phyloP scores from a whole-genome alignment of 35 echinoderm and acorn worm species.

The Holothuria glaberrima region DNA sequence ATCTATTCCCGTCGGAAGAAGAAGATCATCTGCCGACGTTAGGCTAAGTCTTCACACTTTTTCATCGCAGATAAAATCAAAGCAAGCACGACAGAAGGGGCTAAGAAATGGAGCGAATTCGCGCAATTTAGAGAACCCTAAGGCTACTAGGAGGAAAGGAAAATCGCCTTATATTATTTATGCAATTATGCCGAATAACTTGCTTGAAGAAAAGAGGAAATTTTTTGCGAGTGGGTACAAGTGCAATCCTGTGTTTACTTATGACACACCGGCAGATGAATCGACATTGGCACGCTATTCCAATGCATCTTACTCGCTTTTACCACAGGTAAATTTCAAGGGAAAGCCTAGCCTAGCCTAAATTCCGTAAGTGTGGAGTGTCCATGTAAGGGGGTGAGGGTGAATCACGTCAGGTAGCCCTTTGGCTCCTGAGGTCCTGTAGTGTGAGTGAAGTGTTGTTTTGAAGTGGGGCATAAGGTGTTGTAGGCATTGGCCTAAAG shows the following conservation, averaged over 20 bases:
- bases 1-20: not conserved
- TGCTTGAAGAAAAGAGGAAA: slow-evolving; percentile 70
- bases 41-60: slow-evolving; percentile 29
- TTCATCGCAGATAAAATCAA: slow-evolving; percentile 53
- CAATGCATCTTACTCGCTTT: slow-evolving; percentile 62
- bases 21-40: slow-evolving; percentile 1
- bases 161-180: slow-evolving; percentile 68
- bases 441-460: too few species aligned
- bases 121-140: slow-evolving; percentile 33
- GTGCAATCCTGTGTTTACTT: slow-evolving; percentile 80
- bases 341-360: too few species aligned
- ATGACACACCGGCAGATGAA: slow-evolving; percentile 72
- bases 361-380: too few species aligned
- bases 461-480: too few species aligned
- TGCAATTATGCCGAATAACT: slow-evolving; percentile 83
- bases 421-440: too few species aligned
- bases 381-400: too few species aligned
- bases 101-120: not conserved
- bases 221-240: slow-evolving; percentile 68
- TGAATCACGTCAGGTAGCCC: too few species aligned
- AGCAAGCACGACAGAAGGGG: not conserved
- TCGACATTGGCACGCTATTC: slow-evolving; percentile 49
- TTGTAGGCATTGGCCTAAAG: too few species aligned
- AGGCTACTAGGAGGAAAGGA: slow-evolving; percentile 51
- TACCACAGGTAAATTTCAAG: slow-evolving; percentile 60